Evolutionary conservation across 2,888 invertebrate genomes (phyloP).

Genomic region (Acanthacorydalis orientalis): DNA sequence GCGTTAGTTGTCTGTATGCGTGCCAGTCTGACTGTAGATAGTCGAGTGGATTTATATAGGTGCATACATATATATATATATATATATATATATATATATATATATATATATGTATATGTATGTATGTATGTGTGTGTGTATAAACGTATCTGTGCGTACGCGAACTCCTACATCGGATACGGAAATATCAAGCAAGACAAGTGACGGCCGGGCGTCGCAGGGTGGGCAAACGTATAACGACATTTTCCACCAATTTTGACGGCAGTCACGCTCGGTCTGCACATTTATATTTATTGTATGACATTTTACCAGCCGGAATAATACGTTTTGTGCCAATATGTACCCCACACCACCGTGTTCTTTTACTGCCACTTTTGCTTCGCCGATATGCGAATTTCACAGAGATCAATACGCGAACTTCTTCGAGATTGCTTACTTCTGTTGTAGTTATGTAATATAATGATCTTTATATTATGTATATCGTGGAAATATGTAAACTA

Average conservation of each 20-base stretch:
- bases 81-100: background rate
- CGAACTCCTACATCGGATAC: background rate
- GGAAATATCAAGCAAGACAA: background rate
- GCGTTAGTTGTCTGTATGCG: background rate
- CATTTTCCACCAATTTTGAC: slow-evolving; percentile 23
- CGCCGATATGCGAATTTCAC: too few species aligned
- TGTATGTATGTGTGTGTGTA: background rate
- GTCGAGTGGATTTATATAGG: background rate
- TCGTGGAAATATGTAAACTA: too few species aligned
- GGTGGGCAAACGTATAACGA: slow-evolving; percentile 14
- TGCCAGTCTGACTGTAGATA: background rate
- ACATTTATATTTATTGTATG: slow-evolving; percentile 10
- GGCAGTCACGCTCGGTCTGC: slow-evolving; percentile 14
- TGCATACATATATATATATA: background rate
- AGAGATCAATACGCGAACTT: too few species aligned
- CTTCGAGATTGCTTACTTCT: too few species aligned
- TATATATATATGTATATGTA: background rate
- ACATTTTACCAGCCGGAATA: slow-evolving; percentile 20
- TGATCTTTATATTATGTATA: too few species aligned
- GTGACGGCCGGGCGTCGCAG: background rate
- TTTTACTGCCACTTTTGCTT: background rate
- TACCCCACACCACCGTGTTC: background rate
- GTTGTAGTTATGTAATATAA: too few species aligned
- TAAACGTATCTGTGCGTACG: background rate
- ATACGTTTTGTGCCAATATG: slow-evolving; percentile 15